Percentiles rank a stretch among this genome's conserved stretches.
Evolutionary conservation across 2,113 vertebrate genomes (phyloP).

Genomic region (Acanthisitta chloris): DNA sequence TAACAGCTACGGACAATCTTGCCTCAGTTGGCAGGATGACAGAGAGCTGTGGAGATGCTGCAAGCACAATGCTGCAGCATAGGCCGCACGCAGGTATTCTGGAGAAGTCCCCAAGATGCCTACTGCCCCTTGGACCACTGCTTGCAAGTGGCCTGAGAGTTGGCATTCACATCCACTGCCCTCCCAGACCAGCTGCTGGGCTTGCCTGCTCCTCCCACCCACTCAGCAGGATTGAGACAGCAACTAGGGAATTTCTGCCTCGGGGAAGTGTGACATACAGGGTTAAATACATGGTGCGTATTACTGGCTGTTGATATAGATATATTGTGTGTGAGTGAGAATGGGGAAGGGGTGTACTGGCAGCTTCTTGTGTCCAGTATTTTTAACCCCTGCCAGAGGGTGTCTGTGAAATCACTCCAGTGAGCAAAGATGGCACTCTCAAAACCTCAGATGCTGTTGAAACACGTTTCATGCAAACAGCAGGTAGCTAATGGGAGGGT

Average conservation of each 20-base stretch:
- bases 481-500: background rate
- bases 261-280: background rate
- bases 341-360: background rate
- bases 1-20: background rate
- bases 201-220: accelerated
- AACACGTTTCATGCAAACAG: background rate
- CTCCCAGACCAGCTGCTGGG: background rate
- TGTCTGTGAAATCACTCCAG: background rate
- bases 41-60: background rate
- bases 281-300: background rate
- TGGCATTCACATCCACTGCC: background rate
- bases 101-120: accelerated
- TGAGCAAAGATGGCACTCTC: background rate
- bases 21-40: background rate
- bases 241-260: background rate
- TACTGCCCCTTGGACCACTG: background rate
- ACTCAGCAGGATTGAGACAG: accelerated
- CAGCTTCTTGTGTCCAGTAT: background rate
- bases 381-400: background rate
- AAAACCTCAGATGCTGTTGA: background rate
- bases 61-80: background rate
- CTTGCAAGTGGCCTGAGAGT: accelerated
- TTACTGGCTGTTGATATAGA: background rate
- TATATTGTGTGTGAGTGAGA: too few relatives aligned
- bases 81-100: background rate